Conservation (phyloP, 2,113 vertebrate species). For the Hyperoodon ampullatus region DNA sequence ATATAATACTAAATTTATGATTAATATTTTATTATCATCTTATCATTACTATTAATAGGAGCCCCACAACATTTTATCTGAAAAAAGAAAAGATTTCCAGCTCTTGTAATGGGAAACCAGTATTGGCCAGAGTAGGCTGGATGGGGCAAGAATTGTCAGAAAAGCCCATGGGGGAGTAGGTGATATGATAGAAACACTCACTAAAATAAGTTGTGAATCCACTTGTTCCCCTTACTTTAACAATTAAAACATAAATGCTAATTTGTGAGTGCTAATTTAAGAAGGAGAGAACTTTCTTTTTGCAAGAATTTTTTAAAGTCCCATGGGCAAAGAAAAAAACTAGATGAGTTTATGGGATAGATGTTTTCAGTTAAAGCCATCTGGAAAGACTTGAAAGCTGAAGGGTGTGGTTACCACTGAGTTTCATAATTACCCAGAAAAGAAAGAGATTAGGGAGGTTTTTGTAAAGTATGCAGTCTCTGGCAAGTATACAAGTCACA, state of each 20-base stretch:
- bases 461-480: not conserved
- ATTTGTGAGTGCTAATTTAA: not conserved
- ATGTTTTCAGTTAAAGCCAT: slow-evolving; percentile 6
- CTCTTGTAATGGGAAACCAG: not conserved
- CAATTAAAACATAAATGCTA: slow-evolving; percentile 19
- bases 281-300: not conserved
- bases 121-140: not conserved
- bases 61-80: not conserved
- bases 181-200: not conserved
- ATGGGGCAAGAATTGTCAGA: not conserved
- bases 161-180: not conserved
- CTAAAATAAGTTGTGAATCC: not conserved
- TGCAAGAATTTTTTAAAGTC: not conserved
- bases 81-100: not conserved
- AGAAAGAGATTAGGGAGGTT: not conserved
- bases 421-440: slow-evolving; percentile 22
- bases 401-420: slow-evolving; percentile 1
- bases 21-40: not conserved
- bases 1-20: slow-evolving; percentile 3
- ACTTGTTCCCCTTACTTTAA: not conserved
- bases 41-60: not conserved
- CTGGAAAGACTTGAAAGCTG: not conserved
- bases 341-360: not conserved
- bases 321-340: slow-evolving; percentile 17
- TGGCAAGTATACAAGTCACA: not conserved